Evolutionary conservation across 2,797 vertebrate species (phyloP).

Genomic region (Notolepis coatsorum): DNA sequence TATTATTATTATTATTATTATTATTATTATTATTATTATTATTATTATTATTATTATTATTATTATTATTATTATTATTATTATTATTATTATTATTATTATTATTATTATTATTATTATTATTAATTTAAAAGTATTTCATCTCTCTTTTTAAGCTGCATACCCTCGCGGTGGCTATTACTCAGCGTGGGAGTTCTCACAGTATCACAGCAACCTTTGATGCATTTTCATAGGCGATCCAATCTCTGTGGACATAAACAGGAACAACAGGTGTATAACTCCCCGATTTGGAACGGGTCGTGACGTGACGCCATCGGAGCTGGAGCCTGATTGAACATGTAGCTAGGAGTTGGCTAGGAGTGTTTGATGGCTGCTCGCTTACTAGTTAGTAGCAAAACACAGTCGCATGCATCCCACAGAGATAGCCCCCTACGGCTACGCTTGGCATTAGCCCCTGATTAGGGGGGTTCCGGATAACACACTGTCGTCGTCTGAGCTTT

Average conservation of each 20-base stretch:
- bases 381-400: slow-evolving; percentile 30
- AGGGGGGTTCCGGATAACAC: no score
- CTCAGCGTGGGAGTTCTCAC: neutral
- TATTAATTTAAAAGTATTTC: neutral
- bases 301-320: no score
- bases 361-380: slow-evolving; percentile 14
- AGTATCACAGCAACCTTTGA: no score
- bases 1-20: no score
- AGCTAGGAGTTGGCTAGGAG: neutral
- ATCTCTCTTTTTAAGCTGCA: neutral
- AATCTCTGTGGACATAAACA: neutral
- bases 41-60: no score
- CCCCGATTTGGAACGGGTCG: no score
- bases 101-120: no score
- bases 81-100: no score
- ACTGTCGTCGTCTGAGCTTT: slow-evolving; percentile 39
- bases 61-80: no score
- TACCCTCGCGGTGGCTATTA: neutral
- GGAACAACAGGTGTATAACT: no score
- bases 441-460: slow-evolving; percentile 38
- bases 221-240: no score
- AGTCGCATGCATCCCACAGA: slow-evolving; percentile 2
- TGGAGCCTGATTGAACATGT: neutral
- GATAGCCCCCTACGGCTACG: slow-evolving; percentile 25
- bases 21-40: no score